Conservation (phyloP, 2,888 invertebrate genomes). For the Graphium colonna region DNA sequence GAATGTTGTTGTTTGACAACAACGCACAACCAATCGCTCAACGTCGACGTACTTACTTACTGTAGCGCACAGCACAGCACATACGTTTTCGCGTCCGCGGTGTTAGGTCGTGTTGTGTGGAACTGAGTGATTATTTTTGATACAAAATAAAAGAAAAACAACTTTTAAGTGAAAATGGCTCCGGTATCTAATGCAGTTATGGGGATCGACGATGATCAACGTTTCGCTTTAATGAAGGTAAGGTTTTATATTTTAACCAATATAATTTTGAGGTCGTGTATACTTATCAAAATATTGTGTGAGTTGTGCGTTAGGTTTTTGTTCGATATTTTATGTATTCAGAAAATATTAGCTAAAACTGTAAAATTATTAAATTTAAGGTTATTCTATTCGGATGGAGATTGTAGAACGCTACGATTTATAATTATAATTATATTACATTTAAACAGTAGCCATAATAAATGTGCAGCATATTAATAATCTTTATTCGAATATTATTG, state of each 20-base stretch:
- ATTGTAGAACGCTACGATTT: too few relatives aligned
- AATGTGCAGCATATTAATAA: too few relatives aligned
- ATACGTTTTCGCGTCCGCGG: conserved; percentile 10
- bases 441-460: too few relatives aligned
- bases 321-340: background rate
- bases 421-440: too few relatives aligned
- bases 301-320: background rate
- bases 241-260: conserved; percentile 16
- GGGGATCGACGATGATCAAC: conserved; percentile 85
- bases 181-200: conserved; percentile 66
- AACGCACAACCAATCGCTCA: too few relatives aligned
- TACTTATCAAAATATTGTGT: background rate
- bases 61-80: background rate
- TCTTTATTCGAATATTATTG: too few relatives aligned
- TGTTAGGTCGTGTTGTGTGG: background rate
- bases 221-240: conserved; percentile 90
- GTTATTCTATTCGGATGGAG: too few relatives aligned
- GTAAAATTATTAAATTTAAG: too few relatives aligned
- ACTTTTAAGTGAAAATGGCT: conserved; percentile 48
- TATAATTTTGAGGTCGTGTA: conserved; percentile 1
- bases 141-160: conserved; percentile 5
- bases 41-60: background rate
- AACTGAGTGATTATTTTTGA: background rate
- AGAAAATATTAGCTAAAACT: background rate
- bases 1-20: conserved; percentile 8